These are phyloP conservation scores for Oxyteleia sp. DNA, from an alignment of 2,888 invertebrate species.

Conservation along the genomic window DNA sequence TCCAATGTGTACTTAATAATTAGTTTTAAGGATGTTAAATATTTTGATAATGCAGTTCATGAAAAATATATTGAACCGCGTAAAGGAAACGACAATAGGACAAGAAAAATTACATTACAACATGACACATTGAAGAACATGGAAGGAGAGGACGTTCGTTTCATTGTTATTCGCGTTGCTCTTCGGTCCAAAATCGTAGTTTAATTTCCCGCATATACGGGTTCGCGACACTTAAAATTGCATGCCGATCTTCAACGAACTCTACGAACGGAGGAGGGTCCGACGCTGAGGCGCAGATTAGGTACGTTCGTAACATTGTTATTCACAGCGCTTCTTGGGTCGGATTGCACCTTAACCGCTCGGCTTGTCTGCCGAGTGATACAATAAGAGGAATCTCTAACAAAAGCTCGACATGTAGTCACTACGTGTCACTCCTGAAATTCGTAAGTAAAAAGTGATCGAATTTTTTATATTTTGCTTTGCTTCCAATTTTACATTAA, in stretches of 20 bases:
- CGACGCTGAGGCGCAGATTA: slow-evolving; percentile 76
- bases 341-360: slow-evolving; percentile 82
- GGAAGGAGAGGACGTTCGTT: slow-evolving; percentile 42
- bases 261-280: slow-evolving; percentile 23
- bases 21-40: too few species aligned
- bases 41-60: too few species aligned
- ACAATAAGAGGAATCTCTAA: slow-evolving; percentile 40
- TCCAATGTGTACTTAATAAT: too few species aligned
- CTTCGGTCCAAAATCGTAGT: slow-evolving; percentile 78
- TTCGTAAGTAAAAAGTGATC: too few species aligned
- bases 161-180: slow-evolving; percentile 82
- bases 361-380: slow-evolving; percentile 25
- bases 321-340: slow-evolving; percentile 80
- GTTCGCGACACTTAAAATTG: slow-evolving; percentile 81
- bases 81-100: too few species aligned
- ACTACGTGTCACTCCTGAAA: slow-evolving; percentile 7
- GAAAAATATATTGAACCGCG: neutral
- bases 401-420: slow-evolving; percentile 21
- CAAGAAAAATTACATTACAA: neutral
- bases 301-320: slow-evolving; percentile 80
- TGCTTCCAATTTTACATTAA: too few species aligned
- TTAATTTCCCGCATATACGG: slow-evolving; percentile 80
- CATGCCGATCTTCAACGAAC: slow-evolving; percentile 77
- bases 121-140: neutral
- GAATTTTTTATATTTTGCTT: too few species aligned